A percentile compares a stretch with the other conserved stretches of the same genome.
Conservation (phyloP, 1,140 invertebrate genomes). For the Oppia nitens region DNA sequence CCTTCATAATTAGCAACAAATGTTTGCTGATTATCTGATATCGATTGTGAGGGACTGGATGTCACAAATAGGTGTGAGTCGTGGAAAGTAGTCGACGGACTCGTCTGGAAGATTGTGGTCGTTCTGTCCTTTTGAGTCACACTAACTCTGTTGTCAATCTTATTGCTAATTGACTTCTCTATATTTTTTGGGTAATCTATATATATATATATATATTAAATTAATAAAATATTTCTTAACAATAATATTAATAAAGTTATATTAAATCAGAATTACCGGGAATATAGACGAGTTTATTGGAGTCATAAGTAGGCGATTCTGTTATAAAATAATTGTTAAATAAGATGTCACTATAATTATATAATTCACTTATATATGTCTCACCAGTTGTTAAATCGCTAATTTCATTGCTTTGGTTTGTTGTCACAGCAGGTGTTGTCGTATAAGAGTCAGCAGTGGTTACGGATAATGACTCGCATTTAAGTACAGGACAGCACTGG, state of each 20-base stretch:
- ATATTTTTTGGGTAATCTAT: too few relatives aligned
- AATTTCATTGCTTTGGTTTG: neutral
- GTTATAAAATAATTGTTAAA: too few relatives aligned
- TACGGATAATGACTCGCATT: constrained; percentile 33
- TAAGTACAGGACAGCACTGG: constrained; percentile 53
- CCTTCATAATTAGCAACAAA: neutral
- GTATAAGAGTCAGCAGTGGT: neutral
- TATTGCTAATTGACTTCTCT: neutral
- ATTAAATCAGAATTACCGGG: too few relatives aligned
- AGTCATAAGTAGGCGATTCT: too few relatives aligned
- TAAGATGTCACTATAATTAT: too few relatives aligned
- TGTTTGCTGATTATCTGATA: neutral
- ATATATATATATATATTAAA: too few relatives aligned
- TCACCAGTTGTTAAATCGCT: neutral
- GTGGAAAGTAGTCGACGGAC: constrained; percentile 13
- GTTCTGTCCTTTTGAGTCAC: constrained; percentile 3
- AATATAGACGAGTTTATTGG: too few relatives aligned
- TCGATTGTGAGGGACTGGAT: neutral
- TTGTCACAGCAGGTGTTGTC: neutral
- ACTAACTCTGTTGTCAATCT: neutral
- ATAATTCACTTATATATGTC: too few relatives aligned
- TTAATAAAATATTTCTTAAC: too few relatives aligned
- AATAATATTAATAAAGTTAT: too few relatives aligned
- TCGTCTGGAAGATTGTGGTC: constrained; percentile 13
- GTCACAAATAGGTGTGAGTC: constrained; percentile 5